These are phyloP conservation scores for Julus scanicus DNA, from an alignment of 2,888 invertebrate genomes.

Conservation along the genomic window DNA sequence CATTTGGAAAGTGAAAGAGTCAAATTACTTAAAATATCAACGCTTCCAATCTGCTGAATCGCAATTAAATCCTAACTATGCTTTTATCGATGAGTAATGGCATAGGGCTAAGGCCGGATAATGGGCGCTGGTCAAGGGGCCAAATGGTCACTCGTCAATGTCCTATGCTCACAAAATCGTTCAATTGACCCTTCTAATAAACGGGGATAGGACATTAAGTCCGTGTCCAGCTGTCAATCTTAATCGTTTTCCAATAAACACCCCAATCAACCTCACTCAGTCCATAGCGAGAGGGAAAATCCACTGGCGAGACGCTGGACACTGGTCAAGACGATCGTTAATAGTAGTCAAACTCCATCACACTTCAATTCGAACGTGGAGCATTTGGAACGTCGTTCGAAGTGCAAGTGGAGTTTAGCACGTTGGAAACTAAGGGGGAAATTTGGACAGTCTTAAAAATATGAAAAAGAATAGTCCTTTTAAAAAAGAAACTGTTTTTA, in stretches of 20 bases:
- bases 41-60: slow-evolving; percentile 3
- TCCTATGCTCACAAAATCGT: slow-evolving; percentile 1
- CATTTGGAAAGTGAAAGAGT: slow-evolving; percentile 5
- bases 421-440: no score
- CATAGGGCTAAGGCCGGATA: slow-evolving; percentile 1
- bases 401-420: no score
- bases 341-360: no score
- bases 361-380: no score
- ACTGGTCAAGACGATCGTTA: not conserved
- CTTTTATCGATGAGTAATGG: slow-evolving; percentile 39
- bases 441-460: no score
- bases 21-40: slow-evolving; percentile 42
- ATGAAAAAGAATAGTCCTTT: no score
- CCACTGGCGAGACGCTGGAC: not conserved
- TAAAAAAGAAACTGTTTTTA: no score
- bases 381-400: no score
- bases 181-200: slow-evolving; percentile 51
- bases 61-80: slow-evolving; percentile 22
- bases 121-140: slow-evolving; percentile 51
- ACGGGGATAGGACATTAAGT: slow-evolving; percentile 37
- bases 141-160: slow-evolving; percentile 53
- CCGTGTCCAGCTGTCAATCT: slow-evolving; percentile 47
- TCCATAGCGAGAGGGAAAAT: not conserved
- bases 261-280: not conserved
- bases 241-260: slow-evolving; percentile 41